phyloP scores from a whole-genome alignment of 2,797 vertebrate genomes.

The Cygnus olor region DNA sequence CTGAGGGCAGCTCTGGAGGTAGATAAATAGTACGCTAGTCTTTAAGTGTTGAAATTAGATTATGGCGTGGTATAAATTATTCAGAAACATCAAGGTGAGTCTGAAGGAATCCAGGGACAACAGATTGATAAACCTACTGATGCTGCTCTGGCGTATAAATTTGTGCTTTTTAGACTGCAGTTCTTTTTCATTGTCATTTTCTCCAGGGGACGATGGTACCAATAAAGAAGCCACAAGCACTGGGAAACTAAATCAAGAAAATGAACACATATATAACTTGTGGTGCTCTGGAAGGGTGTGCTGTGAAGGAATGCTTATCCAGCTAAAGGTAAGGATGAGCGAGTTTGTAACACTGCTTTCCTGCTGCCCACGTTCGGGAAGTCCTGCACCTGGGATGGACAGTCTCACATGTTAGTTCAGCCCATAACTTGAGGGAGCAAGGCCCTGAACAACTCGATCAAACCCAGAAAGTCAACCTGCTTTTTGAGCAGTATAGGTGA shows the following conservation, averaged over 20 bases:
- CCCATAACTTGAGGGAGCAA: not conserved
- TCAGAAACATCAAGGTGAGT: not conserved
- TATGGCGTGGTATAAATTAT: not conserved
- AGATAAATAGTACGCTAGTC: not conserved
- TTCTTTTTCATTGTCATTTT: not conserved
- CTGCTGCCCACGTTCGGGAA: not conserved
- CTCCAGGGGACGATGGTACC: slow-evolving; percentile 93
- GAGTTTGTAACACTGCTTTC: not conserved
- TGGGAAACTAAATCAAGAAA: slow-evolving; percentile 97
- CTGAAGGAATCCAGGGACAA: not conserved
- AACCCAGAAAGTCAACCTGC: not conserved
- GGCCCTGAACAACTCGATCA: not conserved
- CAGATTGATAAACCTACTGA: not conserved
- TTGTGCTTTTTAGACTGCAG: not conserved
- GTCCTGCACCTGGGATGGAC: not conserved
- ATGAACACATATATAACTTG: slow-evolving; percentile 97
- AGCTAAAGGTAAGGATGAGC: slow-evolving; percentile 85
- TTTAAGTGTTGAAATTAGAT: not conserved
- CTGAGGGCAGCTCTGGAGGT: not conserved
- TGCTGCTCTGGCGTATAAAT: not conserved
- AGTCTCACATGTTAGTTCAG: not conserved
- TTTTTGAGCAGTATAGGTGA: not conserved
- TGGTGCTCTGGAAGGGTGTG: slow-evolving; percentile 98
- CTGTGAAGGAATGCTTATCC: slow-evolving; percentile 98
- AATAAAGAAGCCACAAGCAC: slow-evolving; percentile 96